phyloP scores from a whole-genome alignment of 2,113 vertebrate genomes.

The Chloroceryle aenea region DNA sequence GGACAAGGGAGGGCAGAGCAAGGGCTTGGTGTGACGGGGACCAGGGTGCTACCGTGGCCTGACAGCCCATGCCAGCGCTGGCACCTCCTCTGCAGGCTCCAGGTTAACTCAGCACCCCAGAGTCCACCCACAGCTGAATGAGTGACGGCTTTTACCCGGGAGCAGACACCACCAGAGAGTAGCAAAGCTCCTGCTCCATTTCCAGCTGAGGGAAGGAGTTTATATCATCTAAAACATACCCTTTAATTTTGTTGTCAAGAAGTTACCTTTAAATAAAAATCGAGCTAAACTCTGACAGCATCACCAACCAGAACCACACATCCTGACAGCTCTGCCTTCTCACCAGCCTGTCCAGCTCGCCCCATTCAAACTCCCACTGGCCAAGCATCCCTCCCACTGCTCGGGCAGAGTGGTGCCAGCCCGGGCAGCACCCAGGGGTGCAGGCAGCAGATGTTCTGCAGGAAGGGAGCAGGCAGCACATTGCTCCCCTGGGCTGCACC shows the following conservation, averaged over 20 bases:
- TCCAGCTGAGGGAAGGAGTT: neutral
- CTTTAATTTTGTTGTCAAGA: neutral
- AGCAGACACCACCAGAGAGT: neutral
- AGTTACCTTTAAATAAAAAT: neutral
- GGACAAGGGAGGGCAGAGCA: neutral
- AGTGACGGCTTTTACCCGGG: neutral
- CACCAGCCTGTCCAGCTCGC: neutral
- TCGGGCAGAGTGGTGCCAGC: neutral
- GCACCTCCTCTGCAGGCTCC: neutral
- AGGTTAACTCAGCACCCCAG: neutral
- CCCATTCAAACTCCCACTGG: accelerated
- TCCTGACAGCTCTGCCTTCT: accelerated
- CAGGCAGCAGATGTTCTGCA: neutral
- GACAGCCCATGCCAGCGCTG: neutral
- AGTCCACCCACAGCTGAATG: accelerated
- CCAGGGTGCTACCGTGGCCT: accelerated
- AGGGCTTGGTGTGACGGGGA: neutral
- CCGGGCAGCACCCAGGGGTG: neutral
- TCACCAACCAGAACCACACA: neutral
- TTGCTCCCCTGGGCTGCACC: accelerated
- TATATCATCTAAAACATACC: neutral
- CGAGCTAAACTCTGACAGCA: neutral
- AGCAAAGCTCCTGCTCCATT: neutral
- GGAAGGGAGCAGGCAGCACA: neutral
- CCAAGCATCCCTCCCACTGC: accelerated